Percentiles rank a stretch among this genome's conserved stretches.
These are phyloP conservation scores for Brachylomia viminalis DNA, from an alignment of 2,888 invertebrate species.

Conservation along the genomic window DNA sequence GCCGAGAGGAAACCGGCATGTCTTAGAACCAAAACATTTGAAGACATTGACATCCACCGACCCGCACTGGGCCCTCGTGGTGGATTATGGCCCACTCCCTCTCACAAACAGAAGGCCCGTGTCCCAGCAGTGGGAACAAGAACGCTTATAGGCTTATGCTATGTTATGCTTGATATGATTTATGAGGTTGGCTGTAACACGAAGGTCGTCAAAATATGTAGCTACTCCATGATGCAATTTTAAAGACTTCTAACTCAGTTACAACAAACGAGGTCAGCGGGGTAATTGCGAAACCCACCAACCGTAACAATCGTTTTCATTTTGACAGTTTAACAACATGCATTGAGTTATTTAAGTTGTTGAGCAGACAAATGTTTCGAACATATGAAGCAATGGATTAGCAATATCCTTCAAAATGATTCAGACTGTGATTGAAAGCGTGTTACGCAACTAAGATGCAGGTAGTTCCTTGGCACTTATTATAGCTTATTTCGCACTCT, in stretches of 20 bases:
- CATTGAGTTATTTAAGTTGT: too few relatives aligned
- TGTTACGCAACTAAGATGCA: too few relatives aligned
- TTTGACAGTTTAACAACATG: too few relatives aligned
- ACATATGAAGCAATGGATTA: too few relatives aligned
- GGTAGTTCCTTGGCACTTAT: neutral
- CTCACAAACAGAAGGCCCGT: neutral
- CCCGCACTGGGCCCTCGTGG: neutral
- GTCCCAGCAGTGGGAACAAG: neutral
- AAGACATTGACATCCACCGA: neutral
- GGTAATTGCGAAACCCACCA: too few relatives aligned
- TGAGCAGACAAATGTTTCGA: too few relatives aligned
- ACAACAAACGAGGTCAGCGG: constrained; percentile 24
- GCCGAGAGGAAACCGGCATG: neutral
- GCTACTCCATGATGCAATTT: constrained; percentile 37
- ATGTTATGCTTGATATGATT: neutral
- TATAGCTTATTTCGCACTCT: neutral
- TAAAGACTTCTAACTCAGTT: constrained; percentile 33
- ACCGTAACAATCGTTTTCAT: too few relatives aligned
- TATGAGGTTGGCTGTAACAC: neutral
- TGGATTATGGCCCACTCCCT: neutral
- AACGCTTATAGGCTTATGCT: too few relatives aligned
- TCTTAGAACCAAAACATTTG: neutral
- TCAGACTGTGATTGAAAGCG: too few relatives aligned
- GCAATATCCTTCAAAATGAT: too few relatives aligned
- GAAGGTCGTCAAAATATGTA: neutral